These are phyloP conservation scores for Notolabrus celidotus DNA, from an alignment of 2,797 vertebrate genomes.

Conservation along the genomic window DNA sequence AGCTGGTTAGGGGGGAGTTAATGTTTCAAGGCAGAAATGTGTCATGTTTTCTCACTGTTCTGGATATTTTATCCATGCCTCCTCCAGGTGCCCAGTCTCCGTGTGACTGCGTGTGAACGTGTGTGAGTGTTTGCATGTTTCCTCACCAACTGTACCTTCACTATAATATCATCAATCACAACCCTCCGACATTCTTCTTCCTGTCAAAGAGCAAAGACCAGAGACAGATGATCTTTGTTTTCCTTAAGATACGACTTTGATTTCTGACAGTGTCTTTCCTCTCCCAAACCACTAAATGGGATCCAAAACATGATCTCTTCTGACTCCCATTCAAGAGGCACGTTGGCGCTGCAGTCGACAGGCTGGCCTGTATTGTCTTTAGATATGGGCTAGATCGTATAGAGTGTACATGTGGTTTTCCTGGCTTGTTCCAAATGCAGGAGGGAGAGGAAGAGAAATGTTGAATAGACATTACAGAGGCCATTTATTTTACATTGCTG, in stretches of 20 bases:
- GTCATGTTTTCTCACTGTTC: constrained; percentile 56
- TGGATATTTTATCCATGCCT: constrained; percentile 56
- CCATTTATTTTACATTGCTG: constrained; percentile 48
- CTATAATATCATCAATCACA: constrained; percentile 71
- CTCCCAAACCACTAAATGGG: constrained; percentile 53
- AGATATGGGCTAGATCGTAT: constrained; percentile 54
- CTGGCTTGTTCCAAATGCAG: constrained; percentile 38
- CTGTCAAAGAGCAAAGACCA: constrained; percentile 52
- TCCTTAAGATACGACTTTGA: constrained; percentile 51
- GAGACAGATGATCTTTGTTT: constrained; percentile 68
- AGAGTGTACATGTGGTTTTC: constrained; percentile 61
- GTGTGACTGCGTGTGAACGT: constrained; percentile 14
- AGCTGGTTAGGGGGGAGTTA: constrained; percentile 46
- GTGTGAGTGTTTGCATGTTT: constrained; percentile 19
- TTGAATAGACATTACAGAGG: constrained; percentile 64
- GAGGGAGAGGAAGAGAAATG: constrained; percentile 58
- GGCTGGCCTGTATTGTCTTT: constrained; percentile 59
- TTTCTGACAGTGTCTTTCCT: constrained; percentile 53
- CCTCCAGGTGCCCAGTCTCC: constrained; percentile 55
- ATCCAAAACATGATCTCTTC: constrained; percentile 61
- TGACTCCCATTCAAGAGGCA: constrained; percentile 49
- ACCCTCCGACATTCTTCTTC: constrained; percentile 49
- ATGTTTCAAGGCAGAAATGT: constrained; percentile 59
- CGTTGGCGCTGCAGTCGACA: constrained; percentile 29
- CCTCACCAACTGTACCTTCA: constrained; percentile 45